A percentile compares a stretch with the other conserved stretches of the same genome.
Conservation (phyloP, 2,888 invertebrate genomes). For the Caenorhabditis sp. region DNA sequence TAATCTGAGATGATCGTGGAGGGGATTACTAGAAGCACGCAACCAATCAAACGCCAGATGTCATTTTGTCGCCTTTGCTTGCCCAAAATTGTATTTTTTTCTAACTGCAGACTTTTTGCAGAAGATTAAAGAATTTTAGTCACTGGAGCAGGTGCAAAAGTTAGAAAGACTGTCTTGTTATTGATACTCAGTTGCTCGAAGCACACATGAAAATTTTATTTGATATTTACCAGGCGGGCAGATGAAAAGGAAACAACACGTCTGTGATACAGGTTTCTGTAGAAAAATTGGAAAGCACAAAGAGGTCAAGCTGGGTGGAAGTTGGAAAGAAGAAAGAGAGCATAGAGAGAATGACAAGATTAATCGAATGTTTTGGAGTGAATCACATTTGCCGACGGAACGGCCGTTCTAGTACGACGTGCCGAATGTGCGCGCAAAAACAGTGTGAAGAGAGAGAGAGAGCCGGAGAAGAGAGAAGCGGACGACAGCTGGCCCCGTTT, state of each 20-base stretch:
- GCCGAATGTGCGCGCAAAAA: slow-evolving; percentile 52
- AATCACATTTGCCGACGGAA: slow-evolving; percentile 32
- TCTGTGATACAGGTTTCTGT: neutral
- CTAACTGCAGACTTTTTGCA: neutral
- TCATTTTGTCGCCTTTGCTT: no score
- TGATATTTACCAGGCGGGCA: neutral
- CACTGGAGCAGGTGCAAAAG: neutral
- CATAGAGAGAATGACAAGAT: slow-evolving; percentile 19
- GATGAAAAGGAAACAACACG: neutral
- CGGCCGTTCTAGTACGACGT: slow-evolving; percentile 59
- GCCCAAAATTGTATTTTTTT: neutral
- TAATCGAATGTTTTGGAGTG: slow-evolving; percentile 40
- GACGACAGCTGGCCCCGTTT: slow-evolving; percentile 51
- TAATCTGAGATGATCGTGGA: slow-evolving; percentile 36
- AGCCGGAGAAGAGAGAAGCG: slow-evolving; percentile 24
- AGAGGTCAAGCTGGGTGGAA: neutral
- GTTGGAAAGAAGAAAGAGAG: neutral
- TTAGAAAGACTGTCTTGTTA: neutral
- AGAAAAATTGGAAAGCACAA: neutral
- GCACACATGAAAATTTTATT: neutral
- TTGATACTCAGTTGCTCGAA: neutral
- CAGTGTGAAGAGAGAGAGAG: slow-evolving; percentile 42
- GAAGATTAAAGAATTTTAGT: neutral
- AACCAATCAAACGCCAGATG: slow-evolving; percentile 9
- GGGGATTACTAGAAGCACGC: slow-evolving; percentile 10